A percentile compares a stretch with the other conserved stretches of the same genome.
These are phyloP conservation scores for Pocillopora damicornis DNA, from an alignment of 64 coral and sea anemone genomes.

Conservation along the genomic window DNA sequence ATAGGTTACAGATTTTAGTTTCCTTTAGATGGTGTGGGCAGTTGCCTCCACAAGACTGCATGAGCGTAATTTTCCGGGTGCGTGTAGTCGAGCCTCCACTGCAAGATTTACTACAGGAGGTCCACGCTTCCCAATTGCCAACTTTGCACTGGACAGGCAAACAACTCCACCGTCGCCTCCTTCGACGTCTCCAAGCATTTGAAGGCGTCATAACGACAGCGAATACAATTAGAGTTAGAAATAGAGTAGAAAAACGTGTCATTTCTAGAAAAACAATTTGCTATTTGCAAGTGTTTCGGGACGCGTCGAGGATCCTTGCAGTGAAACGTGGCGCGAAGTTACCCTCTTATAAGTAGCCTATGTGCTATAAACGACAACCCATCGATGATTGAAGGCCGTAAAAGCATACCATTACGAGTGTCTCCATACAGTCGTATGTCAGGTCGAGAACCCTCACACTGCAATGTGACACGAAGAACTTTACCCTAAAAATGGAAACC, in stretches of 20 bases:
- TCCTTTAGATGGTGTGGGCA: slow-evolving; percentile 13
- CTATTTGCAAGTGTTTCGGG: no score
- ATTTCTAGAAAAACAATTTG: not conserved
- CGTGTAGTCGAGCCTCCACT: slow-evolving; percentile 9
- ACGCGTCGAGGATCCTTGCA: no score
- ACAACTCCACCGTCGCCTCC: slow-evolving; percentile 38
- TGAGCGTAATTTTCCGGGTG: slow-evolving; percentile 17
- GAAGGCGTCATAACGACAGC: not conserved
- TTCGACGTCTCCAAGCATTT: not conserved
- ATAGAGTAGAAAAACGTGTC: not conserved
- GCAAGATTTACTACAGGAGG: slow-evolving; percentile 30
- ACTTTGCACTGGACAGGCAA: slow-evolving; percentile 30
- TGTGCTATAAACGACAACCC: no score
- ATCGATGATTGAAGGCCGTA: no score
- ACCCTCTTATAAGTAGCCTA: no score
- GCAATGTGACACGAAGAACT: no score
- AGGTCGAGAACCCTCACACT: no score
- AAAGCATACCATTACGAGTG: no score
- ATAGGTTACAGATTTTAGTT: slow-evolving; percentile 19
- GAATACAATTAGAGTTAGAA: not conserved
- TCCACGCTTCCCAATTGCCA: slow-evolving; percentile 46
- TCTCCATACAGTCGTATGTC: no score
- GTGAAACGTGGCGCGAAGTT: no score
- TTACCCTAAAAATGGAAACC: no score
- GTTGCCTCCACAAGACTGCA: slow-evolving; percentile 38